A percentile compares a stretch with the other conserved stretches of the same genome.
Conservation (phyloP, 2,888 invertebrate genomes). For the Lasiommata megera region DNA sequence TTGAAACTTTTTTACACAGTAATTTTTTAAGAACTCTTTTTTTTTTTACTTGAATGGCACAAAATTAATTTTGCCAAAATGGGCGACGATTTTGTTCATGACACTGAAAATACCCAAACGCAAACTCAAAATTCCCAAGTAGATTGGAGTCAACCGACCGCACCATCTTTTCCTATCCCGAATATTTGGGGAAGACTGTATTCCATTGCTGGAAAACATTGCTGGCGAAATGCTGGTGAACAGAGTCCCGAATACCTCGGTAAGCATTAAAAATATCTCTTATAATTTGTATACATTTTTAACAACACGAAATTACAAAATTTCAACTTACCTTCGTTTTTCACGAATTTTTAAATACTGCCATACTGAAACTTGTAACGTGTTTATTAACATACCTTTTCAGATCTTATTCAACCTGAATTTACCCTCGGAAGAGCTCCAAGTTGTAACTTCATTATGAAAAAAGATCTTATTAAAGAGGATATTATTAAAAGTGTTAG, state of each 20-base stretch:
- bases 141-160: constrained; percentile 70
- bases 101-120: constrained; percentile 65
- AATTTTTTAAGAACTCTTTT: background rate
- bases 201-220: constrained; percentile 52
- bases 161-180: constrained; percentile 58
- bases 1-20: background rate
- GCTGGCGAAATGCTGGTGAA: constrained; percentile 50
- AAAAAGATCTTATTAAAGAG: constrained; percentile 61
- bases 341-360: constrained; percentile 1
- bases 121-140: constrained; percentile 73
- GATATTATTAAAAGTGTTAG: constrained; percentile 79
- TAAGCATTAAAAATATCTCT: constrained; percentile 36
- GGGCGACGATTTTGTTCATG: constrained; percentile 53
- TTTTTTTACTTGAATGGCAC: background rate
- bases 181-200: constrained; percentile 79
- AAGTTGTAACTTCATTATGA: constrained; percentile 75
- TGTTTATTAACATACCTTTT: constrained; percentile 17
- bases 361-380: background rate
- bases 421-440: constrained; percentile 79
- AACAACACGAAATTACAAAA: background rate
- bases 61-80: constrained; percentile 39
- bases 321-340: constrained; percentile 2
- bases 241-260: constrained; percentile 63
- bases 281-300: background rate
- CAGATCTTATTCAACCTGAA: constrained; percentile 77